Evolutionary conservation across 2,113 vertebrate genomes (phyloP), one percentile per base, ranked within the genome.

Genomic region (Oxyura jamaicensis): DNA sequence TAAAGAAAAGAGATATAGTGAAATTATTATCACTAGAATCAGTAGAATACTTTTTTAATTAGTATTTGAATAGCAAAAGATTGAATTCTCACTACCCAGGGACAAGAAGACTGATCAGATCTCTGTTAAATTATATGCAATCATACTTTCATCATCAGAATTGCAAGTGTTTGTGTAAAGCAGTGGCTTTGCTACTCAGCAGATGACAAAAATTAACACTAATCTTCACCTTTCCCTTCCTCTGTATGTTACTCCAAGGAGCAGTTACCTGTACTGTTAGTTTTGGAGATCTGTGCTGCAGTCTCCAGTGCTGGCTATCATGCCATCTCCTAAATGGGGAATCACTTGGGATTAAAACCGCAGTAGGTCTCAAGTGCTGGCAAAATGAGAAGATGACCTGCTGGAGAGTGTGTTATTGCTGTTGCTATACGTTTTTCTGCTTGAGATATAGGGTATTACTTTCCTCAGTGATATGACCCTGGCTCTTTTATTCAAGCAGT

Each of bases 1-100:
- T 94, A 97, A 97, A 96, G 96, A 97, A 96, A 96, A 97, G 94
- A 96, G 96, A 95, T 96, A 96, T 36, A 93, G 92, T 95, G 83
- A 93, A 97, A 96, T 96, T 97, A 93, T 56, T 88, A 98, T 97
- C 96, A 95, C 14, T 36, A 84, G 73, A 94, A 96, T 96, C 96
- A 91, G 68, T 88, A 58, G 91, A 97, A 88, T 95, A 82, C 78
- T 95, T 96, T 86, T 97, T 96, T 21, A 97, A 98, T 97, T 91
- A 96, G 74, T 95, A 95, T 97, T 98, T 97, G 84, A 97, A 97
- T 67, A 96, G 95, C 60, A 86, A 91, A 94, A 88, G 96, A 97
- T 91, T 97, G 82, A 96, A 95, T 97, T 97, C 80, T 75, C 58
- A 41, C 72, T 95, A 94, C 55, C 76, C 41, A 92, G 95, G 93